Conservation (phyloP, 2,888 invertebrate species). For the Polylopha cassiicola region DNA sequence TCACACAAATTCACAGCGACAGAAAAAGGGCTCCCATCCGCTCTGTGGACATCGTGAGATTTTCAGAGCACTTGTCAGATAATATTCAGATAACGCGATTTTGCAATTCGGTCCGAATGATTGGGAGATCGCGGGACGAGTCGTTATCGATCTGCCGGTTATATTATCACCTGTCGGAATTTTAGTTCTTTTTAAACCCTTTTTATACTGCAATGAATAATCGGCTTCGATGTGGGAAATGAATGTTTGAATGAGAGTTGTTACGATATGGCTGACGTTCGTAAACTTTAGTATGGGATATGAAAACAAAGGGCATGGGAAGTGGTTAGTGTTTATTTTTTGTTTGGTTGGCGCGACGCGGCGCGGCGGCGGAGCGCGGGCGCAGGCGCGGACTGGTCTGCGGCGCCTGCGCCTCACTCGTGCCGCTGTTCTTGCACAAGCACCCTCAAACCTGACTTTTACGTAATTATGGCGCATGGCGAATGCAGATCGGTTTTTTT, state of each 20-base stretch:
- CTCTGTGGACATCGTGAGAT: slow-evolving; percentile 3
- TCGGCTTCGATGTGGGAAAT: no score
- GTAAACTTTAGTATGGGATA: slow-evolving; percentile 8
- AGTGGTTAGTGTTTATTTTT: no score
- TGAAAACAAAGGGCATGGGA: neutral
- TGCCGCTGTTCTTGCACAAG: slow-evolving; percentile 35
- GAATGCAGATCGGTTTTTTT: slow-evolving; percentile 39
- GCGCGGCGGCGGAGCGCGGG: slow-evolving; percentile 30
- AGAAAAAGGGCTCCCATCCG: no score
- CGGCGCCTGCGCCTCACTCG: slow-evolving; percentile 19
- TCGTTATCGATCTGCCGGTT: slow-evolving; percentile 42
- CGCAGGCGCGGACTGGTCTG: slow-evolving; percentile 27
- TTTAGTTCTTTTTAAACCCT: no score
- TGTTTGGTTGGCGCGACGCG: slow-evolving; percentile 17
- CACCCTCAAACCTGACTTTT: slow-evolving; percentile 55
- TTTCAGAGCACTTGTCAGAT: slow-evolving; percentile 18
- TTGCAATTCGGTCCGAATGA: slow-evolving; percentile 22
- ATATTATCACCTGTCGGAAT: slow-evolving; percentile 33
- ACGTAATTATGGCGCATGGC: slow-evolving; percentile 55
- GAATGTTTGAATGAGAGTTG: neutral
- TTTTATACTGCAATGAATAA: no score
- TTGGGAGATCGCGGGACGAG: slow-evolving; percentile 30
- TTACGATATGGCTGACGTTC: neutral
- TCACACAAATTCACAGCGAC: no score
- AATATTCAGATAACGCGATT: slow-evolving; percentile 24